Base-by-base conservation (phyloP, 1,140 invertebrate species). In the Drosophila aff. region DNA sequence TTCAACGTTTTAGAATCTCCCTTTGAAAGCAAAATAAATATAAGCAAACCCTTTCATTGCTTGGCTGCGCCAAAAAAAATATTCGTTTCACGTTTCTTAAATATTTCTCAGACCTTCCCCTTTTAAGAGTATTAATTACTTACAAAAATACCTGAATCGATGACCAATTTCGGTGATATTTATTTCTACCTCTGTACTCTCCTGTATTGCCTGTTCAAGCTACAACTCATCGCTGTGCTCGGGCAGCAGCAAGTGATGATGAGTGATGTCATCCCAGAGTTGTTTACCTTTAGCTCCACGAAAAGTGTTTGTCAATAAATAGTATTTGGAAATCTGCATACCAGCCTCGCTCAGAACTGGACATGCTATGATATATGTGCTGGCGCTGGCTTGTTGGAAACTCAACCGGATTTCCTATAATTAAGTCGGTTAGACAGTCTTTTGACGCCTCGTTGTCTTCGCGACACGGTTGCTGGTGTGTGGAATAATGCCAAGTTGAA, bases 371-470 rank as follows among this genome's bases (percentile, higher is more conserved):
- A 69, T 83, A 63, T 73, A 77, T 74, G 36, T 53, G 18, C n/a
- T 64, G 26, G 36, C 52, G 18, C 15, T 64, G 26, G 28, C 26
- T 41, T 8, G 72, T 40, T 55, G 43, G 61, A 66, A 73, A 55
- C 26, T 21, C 40, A 87, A 83, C 80, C 84, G 83, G 83, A 87
- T 89, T 81, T 87, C 83, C 83, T 75, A 87, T 74, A 77, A 82
- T 87, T 87, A 85, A 74, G 73, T 75, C 41, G 52, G 66, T 69
- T 55, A 53, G 81, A 73, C 67, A 28, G 72, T 53, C 59, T 65
- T 71, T 50, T 80, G 77, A 84, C 81, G 77, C 81, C 81, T 84
- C 50, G 63, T 73, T 68, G 66, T 73, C 81, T 73, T 73, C 21
- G 43, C 43, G 33, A 52, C 28, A 33, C 18, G 33, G 33, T 21